phyloP scores from a whole-genome alignment of 2,888 invertebrate species.

The Halocaridina rubra region DNA sequence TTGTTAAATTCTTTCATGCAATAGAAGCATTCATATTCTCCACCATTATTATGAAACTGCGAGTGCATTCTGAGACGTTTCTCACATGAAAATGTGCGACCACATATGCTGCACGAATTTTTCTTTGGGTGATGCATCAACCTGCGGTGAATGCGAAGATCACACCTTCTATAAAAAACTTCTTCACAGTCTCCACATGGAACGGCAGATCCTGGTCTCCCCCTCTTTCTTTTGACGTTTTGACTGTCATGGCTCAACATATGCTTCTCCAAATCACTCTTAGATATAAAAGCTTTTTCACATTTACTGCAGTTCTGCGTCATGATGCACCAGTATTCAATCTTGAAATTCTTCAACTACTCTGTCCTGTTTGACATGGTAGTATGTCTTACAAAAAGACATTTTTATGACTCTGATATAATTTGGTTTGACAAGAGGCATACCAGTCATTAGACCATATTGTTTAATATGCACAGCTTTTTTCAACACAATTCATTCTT shows the following conservation, averaged over 20 bases:
- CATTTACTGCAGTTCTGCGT: background rate
- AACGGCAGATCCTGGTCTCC: background rate
- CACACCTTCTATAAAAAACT: conserved; percentile 7
- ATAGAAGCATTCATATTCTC: conserved; percentile 36
- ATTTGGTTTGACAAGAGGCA: too few species aligned
- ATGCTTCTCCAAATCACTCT: background rate
- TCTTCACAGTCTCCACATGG: conserved; percentile 20
- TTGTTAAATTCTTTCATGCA: conserved; percentile 39
- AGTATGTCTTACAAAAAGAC: too few species aligned
- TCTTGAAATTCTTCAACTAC: too few species aligned
- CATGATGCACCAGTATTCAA: too few species aligned
- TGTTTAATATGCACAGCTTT: too few species aligned
- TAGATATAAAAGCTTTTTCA: background rate
- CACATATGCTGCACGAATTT: conserved; percentile 17
- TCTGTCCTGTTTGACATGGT: too few species aligned
- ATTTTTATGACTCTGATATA: too few species aligned
- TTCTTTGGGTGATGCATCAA: background rate
- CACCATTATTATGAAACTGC: conserved; percentile 26
- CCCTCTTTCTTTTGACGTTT: background rate
- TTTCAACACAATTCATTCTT: too few species aligned
- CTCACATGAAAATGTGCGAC: conserved; percentile 12
- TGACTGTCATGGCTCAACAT: background rate
- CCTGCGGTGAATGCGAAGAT: conserved; percentile 22
- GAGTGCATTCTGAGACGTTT: conserved; percentile 36
- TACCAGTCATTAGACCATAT: too few species aligned